Conservation (phyloP, 2,888 invertebrate genomes). For the Drosophila mimetica region DNA sequence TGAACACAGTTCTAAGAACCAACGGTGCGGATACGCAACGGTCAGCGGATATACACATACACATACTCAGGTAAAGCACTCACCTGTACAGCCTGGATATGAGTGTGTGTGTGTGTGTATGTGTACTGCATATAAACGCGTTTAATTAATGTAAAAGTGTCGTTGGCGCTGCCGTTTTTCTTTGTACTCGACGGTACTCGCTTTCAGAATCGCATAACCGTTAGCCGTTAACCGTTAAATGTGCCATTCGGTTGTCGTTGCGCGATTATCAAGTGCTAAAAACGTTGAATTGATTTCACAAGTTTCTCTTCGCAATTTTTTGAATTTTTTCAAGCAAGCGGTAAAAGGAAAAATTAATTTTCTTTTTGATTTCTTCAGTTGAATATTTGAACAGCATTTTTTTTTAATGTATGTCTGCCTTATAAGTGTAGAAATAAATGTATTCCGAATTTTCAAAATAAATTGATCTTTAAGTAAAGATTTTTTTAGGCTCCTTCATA, state of each 20-base stretch:
- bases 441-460: too few species aligned
- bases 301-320: slow-evolving; percentile 2
- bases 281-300: slow-evolving; percentile 52
- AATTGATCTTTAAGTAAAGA: background rate
- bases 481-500: too few species aligned
- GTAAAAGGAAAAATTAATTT: background rate
- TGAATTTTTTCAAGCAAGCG: background rate
- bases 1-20: slow-evolving; percentile 19
- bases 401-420: background rate
- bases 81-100: slow-evolving; percentile 30
- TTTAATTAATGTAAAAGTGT: slow-evolving; percentile 78
- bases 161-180: slow-evolving; percentile 34
- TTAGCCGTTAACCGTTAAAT: slow-evolving; percentile 54
- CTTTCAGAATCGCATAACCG: slow-evolving; percentile 35
- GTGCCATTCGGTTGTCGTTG: slow-evolving; percentile 61
- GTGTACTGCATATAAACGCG: slow-evolving; percentile 68
- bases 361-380: background rate
- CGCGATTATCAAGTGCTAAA: slow-evolving; percentile 63
- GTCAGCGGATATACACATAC: slow-evolving; percentile 34
- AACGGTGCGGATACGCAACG: slow-evolving; percentile 45
- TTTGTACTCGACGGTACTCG: slow-evolving; percentile 6
- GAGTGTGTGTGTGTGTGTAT: slow-evolving; percentile 21
- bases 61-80: slow-evolving; percentile 20
- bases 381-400: background rate
- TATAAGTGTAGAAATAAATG: background rate